Evolutionary conservation across 2,888 invertebrate species (phyloP).

Genomic region (Leptarthrus brevirostris): DNA sequence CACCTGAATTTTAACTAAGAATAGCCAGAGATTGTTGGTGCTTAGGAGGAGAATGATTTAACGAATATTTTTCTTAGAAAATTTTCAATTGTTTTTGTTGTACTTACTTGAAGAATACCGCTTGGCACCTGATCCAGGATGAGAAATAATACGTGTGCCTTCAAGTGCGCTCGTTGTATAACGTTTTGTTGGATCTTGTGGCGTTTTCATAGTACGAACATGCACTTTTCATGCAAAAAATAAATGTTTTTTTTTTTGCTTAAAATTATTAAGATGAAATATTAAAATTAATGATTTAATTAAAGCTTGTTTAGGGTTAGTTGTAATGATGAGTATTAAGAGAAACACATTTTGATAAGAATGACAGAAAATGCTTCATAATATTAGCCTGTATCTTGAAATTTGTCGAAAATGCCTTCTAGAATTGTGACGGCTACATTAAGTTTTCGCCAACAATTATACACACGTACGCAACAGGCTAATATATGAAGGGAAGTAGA

Average conservation of each 20-base stretch:
- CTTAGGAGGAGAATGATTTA: background rate
- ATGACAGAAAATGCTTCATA: no score
- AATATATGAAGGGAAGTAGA: no score
- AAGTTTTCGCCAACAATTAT: no score
- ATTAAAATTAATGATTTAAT: background rate
- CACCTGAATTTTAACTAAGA: background rate
- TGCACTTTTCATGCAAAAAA: constrained; percentile 47
- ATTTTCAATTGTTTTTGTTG: background rate
- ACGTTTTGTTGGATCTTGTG: constrained; percentile 44
- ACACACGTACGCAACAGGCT: no score
- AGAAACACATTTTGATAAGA: no score
- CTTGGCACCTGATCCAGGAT: constrained; percentile 38
- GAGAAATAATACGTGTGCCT: constrained; percentile 7
- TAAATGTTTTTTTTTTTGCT: constrained; percentile 32
- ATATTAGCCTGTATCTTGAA: no score
- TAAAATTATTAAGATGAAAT: background rate
- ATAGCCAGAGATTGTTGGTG: background rate
- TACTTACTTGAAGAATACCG: constrained; percentile 53
- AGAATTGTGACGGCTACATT: no score
- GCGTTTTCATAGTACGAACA: constrained; percentile 36
- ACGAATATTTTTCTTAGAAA: background rate
- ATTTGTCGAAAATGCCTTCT: no score
- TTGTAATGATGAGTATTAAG: no score
- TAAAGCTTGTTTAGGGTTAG: background rate
- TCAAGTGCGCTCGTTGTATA: constrained; percentile 39